Evolutionary conservation across 2,888 invertebrate genomes (phyloP).

Genomic region (Fabriciana adippe): DNA sequence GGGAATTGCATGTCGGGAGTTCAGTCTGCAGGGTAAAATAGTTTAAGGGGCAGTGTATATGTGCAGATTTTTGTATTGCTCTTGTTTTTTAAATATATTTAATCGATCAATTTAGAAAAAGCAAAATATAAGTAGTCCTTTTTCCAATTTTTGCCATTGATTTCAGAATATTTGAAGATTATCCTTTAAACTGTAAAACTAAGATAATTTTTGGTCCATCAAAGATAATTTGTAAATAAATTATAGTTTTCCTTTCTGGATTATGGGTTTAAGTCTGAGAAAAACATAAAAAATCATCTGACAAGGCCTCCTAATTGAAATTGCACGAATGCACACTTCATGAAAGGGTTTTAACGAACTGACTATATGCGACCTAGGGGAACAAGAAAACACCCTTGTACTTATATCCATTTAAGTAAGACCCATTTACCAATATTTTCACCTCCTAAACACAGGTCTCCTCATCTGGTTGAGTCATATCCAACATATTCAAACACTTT

Average conservation of each 20-base stretch:
- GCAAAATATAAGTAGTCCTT: too few species aligned
- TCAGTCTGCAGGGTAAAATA: too few species aligned
- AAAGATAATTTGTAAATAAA: background rate
- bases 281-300: slow-evolving; percentile 33
- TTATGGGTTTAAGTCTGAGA: slow-evolving; percentile 7
- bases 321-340: slow-evolving; percentile 61
- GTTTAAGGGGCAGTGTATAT: too few species aligned
- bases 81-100: too few species aligned
- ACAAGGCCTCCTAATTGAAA: slow-evolving; percentile 58
- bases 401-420: slow-evolving; percentile 42
- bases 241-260: background rate
- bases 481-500: slow-evolving; percentile 26
- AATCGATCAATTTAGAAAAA: too few species aligned
- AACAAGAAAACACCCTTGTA: slow-evolving; percentile 45
- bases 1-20: too few species aligned
- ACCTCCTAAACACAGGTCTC: slow-evolving; percentile 39
- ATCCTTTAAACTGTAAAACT: too few species aligned
- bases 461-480: slow-evolving; percentile 43
- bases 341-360: slow-evolving; percentile 69
- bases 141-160: too few species aligned
- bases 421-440: slow-evolving; percentile 34
- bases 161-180: too few species aligned
- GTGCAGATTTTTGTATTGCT: too few species aligned
- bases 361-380: slow-evolving; percentile 52
- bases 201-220: background rate